Evolutionary conservation across 2,113 vertebrate genomes (phyloP), one percentile per base, ranked within the genome.

Genomic region (Gobius niger): DNA sequence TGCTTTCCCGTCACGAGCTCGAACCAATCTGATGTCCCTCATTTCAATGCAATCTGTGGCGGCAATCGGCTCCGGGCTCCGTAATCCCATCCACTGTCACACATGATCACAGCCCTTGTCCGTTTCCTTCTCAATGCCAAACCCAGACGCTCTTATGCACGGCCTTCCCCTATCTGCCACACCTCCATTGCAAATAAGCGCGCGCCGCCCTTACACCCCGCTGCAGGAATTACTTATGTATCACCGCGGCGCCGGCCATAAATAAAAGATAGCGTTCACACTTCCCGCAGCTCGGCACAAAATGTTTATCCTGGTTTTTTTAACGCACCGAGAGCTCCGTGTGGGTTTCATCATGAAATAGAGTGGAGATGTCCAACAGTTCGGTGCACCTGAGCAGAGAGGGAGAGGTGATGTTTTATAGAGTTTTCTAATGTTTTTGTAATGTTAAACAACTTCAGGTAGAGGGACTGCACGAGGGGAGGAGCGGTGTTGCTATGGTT

Each of bases 191-290:
- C 78, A 88, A 87, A 89, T 88, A 81, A 82, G 70, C 54, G 72
- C 42, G 11, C 6, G 7, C 68, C 12, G 74, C 63, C 75, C 75
- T 44, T 46, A 71, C 79, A 71, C 75, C 72, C 72, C 65, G 73
- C 79, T 69, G 72, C 65, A 83, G 81, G 87, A 83, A 90, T 90
- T 88, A 90, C 89, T 89, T 82, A 89, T 86, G 80, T 82, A 88
- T 88, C 83, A 78, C 77, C 83, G 63, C 53, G 61, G 85, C 63
- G 65, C 64, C 47, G 5, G 69, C 76, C 87, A 89, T 90, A 90
- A 90, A 90, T 87, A 89, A 88, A 88, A 88, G 65, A 90, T 90
- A 77, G 61, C 65, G 69, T 71, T 76, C 73, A 67, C 47, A 67
- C 63, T 60, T 80, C 52, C 73, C 5, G 12, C 44, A 70, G 77